Evolutionary conservation across 2,888 invertebrate genomes (phyloP), one percentile per base, ranked within the genome.

Genomic region (Phaedon cochleariae): DNA sequence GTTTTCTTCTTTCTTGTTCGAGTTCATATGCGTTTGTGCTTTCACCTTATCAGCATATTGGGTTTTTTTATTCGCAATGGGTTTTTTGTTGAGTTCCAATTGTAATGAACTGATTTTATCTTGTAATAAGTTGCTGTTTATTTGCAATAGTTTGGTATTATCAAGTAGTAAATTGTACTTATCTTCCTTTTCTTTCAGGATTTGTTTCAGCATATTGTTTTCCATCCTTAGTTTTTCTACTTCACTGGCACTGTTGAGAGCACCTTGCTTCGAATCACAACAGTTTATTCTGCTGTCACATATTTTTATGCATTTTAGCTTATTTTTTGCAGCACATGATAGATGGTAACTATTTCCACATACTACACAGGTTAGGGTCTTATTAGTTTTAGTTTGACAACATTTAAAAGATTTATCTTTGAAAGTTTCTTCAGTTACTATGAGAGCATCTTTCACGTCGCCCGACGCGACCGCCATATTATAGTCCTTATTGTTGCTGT

Each of bases 271-370:
- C 20, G 12, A 20, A 49, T 49, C 49, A 20, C 20, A 49, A 49
- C 20, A 49, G 49, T 49, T 49, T 49, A 49, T 49, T 49, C 49
- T 49, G 49, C 49, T 49, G 49, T 18, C 49, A 49, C 49, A 49
- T 49, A 18, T 20, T 20, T 49, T 5, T 49, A n/a, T n/a, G n/a
- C n/a, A n/a, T n/a, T n/a, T n/a, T n/a, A n/a, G n/a, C n/a, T n/a
- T n/a, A n/a, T n/a, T 49, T 49, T 49, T 49, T 49, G 49, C 49
- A 18, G 49, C 49, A 49, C 20, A 49, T 49, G 49, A 20, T 49
- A 29, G 49, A 49, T 49, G 49, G 20, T 49, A 20, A 20, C 49
- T 49, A 49, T 49, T 49, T 49, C 49, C 49, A 49, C 49, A 49
- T 49, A 49, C 49, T 49, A 49, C 49, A 49, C 49, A 49, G 49